Percentiles rank a stretch among this genome's conserved stretches.
Evolutionary conservation across 2,888 invertebrate species (phyloP).

Genomic region (Erebia aethiops): DNA sequence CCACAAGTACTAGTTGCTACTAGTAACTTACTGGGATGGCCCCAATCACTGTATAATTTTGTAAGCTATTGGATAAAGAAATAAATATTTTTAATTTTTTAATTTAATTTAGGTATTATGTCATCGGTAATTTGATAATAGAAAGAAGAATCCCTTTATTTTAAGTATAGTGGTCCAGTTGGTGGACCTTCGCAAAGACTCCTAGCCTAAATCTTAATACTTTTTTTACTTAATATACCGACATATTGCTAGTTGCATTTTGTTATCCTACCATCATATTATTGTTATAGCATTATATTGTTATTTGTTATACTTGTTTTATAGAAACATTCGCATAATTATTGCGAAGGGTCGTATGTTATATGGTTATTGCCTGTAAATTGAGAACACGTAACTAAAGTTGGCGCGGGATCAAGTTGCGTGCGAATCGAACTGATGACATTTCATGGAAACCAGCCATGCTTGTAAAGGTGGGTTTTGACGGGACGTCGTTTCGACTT

Average conservation of each 20-base stretch:
- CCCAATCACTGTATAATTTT: no score
- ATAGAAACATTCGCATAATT: slow-evolving; percentile 29
- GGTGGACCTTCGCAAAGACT: no score
- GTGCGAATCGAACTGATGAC: slow-evolving; percentile 60
- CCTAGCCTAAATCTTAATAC: no score
- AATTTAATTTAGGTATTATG: no score
- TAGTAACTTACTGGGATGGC: no score
- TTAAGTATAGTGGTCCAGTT: no score
- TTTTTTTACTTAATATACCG: no score
- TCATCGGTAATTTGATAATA: no score
- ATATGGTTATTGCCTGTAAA: slow-evolving; percentile 44
- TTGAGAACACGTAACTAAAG: slow-evolving; percentile 48
- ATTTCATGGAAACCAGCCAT: slow-evolving; percentile 65
- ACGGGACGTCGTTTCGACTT: not conserved
- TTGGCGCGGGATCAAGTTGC: slow-evolving; percentile 54
- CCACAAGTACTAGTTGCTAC: no score
- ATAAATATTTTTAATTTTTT: no score
- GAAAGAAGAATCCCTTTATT: no score
- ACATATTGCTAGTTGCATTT: not conserved
- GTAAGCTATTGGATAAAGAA: no score
- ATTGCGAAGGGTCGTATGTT: slow-evolving; percentile 44
- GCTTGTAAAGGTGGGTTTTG: slow-evolving; percentile 44
- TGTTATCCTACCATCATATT: not conserved
- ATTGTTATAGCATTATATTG: not conserved
- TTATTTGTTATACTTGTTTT: slow-evolving; percentile 1